Base-by-base conservation (phyloP, 2,888 invertebrate genomes). In the Lycia hirtaria region DNA sequence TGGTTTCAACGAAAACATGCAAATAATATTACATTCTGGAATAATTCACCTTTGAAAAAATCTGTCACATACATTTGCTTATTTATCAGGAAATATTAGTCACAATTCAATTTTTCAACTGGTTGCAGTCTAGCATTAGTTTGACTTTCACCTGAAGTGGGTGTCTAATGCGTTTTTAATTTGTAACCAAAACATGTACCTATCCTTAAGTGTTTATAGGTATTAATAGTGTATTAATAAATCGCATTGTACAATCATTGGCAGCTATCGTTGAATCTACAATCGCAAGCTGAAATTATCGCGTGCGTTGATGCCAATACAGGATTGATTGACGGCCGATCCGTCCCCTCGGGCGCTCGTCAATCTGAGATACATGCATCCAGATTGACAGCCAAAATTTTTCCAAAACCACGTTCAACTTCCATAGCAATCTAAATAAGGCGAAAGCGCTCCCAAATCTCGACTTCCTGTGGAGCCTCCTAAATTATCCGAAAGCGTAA, bases 221-320 rank as follows among this genome's bases (percentile, higher is more conserved):
- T 72, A 77, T 74, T 69, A 70, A 75, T 73, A 72, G n/a, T n/a
- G n/a, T n/a, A n/a, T n/a, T 67, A 69, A 74, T 72, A 69, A 73
- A 80, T 74, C 69, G 67, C 77, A 82, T 89, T 87, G 87, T 87
- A 81, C 80, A 87, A 89, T 80, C 69, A 78, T 89, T 89, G 90
- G 90, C 90, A 89, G 68, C 76, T 70, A 71, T 68, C 72, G 68
- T 73, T 75, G 76, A 76, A 80, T 82, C 83, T 80, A 80, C 78
- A 78, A 80, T 75, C 77, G 78, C 80, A 78, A 68, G 78, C 60
- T 82, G 75, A 86, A 88, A 85, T 88, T 83, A 89, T 88, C 83
- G 78, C 83, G 71, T 77, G 84, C 67, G 78, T 75, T 70, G 72
- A 75, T 90, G 91, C 92, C 91, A 91, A 90, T 80, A 78, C 69